Evolutionary conservation across 2,888 invertebrate genomes (phyloP), one percentile per base, ranked within the genome.

Genomic region (Eutolmus rufibarbis): DNA sequence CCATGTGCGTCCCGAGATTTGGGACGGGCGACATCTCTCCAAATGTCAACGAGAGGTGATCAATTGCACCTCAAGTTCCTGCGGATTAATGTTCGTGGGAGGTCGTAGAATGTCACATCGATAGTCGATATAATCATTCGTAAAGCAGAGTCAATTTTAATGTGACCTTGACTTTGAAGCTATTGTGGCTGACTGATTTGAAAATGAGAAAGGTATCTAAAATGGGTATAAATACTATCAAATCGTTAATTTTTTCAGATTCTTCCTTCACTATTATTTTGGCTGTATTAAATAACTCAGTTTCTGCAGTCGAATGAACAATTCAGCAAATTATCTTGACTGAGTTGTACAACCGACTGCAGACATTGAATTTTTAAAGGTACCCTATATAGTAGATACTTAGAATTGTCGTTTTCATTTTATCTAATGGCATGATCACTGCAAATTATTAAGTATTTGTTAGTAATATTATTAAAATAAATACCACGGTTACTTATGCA

Each of bases 11-110:
- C 37, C 16, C 28, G 57, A 57, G 37, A 9, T 28, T 57, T 78
- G 37, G 34, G 28, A 57, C 34, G 56, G 57, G 19, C 37, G 51
- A 34, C 37, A 34, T 82, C 34, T 43, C 14, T 14, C 5, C 14
- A 66, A 82, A 82, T 37, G 57, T 82, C 57, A 82, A 19, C 82
- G 37, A 34, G 31, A 81, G 16, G 31, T 82, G 82, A 82, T 82
- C 82, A 66, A 82, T 82, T 82, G 82, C 19, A 28, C 12, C 23
- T 23, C 40, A 57, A 28, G 19, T 57, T 82, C 51, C 40, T 57
- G 9, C 12, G 37, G 57, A 56, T 81, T 56, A 56, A 46, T n/a
- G 1, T 19, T 82, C 34, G 37, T 57, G 66, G 82, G 66, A 57
- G 57, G 57, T 66, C 34, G 37, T 14, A 16, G 12, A 2, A 7